Conservation (phyloP, 1,140 invertebrate species). For the Zelostemma sp. region DNA sequence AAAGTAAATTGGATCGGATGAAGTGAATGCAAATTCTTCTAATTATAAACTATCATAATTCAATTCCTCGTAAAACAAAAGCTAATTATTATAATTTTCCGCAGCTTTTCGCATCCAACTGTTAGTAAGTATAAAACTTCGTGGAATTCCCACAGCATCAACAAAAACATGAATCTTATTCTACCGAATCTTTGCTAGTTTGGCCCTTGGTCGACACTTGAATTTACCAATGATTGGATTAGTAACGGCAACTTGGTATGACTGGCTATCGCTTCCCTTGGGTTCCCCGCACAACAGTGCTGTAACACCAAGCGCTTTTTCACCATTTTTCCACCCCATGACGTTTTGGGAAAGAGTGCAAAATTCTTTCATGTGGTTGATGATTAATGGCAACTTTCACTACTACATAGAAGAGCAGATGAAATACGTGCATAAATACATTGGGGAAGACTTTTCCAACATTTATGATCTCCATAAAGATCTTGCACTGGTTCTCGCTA, state of each 20-base stretch:
- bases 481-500: constrained; percentile 69
- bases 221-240: constrained; percentile 73
- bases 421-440: constrained; percentile 53
- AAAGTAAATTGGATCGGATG: too few relatives aligned
- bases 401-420: constrained; percentile 34
- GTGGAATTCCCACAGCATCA: too few relatives aligned
- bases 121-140: not conserved
- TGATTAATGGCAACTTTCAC: constrained; percentile 26
- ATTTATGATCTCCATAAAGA: constrained; percentile 66
- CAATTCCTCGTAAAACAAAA: not conserved
- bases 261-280: constrained; percentile 73
- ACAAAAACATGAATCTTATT: too few relatives aligned
- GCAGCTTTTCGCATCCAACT: constrained; percentile 48
- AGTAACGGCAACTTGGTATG: constrained; percentile 70
- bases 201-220: constrained; percentile 72
- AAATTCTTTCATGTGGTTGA: constrained; percentile 1
- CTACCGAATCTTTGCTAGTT: not conserved
- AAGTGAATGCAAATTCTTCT: too few relatives aligned
- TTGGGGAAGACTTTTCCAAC: constrained; percentile 57
- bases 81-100: too few relatives aligned
- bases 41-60: too few relatives aligned
- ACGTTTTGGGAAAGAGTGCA: constrained; percentile 73
- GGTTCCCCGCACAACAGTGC: constrained; percentile 73
- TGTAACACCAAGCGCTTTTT: constrained; percentile 66
- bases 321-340: constrained; percentile 72